Conservation (phyloP, 92 coral and sea anemone species). For the Virgularia gustaviana region DNA sequence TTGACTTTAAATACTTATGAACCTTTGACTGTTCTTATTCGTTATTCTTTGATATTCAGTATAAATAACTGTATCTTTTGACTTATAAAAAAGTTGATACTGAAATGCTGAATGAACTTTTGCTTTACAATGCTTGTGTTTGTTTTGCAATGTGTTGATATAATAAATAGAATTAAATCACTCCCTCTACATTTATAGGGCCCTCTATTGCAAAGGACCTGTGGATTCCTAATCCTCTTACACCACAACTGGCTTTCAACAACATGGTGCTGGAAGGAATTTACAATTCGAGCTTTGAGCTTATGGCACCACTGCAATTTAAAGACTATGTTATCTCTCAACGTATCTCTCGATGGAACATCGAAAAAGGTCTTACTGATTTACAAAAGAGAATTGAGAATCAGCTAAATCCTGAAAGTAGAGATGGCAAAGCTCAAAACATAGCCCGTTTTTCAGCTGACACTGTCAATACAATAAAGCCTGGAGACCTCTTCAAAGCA, state of each 20-base stretch:
- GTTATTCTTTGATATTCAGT: background rate
- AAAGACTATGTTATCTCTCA: constrained; percentile 41
- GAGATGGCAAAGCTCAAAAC: constrained; percentile 39
- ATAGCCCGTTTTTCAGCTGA: constrained; percentile 35
- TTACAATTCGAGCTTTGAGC: constrained; percentile 27
- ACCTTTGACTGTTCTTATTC: background rate
- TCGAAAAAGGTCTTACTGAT: constrained; percentile 19
- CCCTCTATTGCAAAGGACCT: constrained; percentile 32
- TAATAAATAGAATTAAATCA: background rate
- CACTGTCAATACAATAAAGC: constrained; percentile 22
- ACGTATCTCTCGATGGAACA: constrained; percentile 33
- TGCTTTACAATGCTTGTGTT: too few species aligned
- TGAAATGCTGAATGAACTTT: constrained; percentile 8
- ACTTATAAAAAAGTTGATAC: constrained; percentile 8
- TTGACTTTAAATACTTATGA: background rate
- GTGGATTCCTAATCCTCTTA: constrained; percentile 37
- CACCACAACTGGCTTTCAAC: constrained; percentile 24
- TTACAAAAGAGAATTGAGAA: constrained; percentile 22
- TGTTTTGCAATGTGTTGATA: constrained; percentile 2
- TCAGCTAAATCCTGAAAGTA: constrained; percentile 32
- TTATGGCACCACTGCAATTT: constrained; percentile 35
- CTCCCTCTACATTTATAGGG: constrained; percentile 2
- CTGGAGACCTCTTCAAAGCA: constrained; percentile 37
- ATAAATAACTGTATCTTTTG: background rate
- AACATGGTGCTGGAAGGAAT: constrained; percentile 29